phyloP scores from a whole-genome alignment of 2,888 invertebrate species.

The Drosophila macrospina region DNA sequence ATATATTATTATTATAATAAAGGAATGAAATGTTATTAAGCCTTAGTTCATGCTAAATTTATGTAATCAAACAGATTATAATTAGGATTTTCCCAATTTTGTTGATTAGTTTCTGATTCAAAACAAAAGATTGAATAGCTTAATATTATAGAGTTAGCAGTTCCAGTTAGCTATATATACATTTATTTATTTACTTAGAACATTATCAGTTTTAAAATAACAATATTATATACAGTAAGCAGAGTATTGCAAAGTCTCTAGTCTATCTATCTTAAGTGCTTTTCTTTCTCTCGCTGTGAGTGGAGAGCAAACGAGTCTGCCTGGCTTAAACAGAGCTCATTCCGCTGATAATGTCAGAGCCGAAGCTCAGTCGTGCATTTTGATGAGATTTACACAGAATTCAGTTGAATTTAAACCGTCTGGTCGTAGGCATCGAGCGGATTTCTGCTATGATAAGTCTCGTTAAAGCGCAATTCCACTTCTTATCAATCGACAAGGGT shows the following conservation, averaged over 20 bases:
- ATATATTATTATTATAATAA: not conserved
- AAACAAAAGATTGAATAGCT: not conserved
- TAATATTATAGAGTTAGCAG: not conserved
- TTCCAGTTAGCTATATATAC: not conserved
- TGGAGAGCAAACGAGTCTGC: constrained; percentile 7
- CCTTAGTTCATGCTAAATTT: not conserved
- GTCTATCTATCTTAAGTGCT: not conserved
- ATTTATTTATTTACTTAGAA: too few relatives aligned
- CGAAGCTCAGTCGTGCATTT: constrained; percentile 39
- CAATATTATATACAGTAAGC: not conserved
- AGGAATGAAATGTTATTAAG: not conserved
- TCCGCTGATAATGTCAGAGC: constrained; percentile 54
- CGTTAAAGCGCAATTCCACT: constrained; percentile 33
- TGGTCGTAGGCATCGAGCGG: constrained; percentile 27
- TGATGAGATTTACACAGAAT: constrained; percentile 25
- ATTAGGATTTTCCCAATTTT: not conserved
- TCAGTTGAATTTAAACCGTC: constrained; percentile 56
- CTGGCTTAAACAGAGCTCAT: constrained; percentile 24
- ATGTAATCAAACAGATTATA: not conserved
- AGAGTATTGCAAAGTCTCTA: constrained; percentile 36
- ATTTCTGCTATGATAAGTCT: constrained; percentile 4
- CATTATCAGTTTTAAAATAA: not conserved
- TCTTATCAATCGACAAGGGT: constrained; percentile 56
- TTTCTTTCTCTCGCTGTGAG: constrained; percentile 1
- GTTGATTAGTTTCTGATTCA: not conserved